Percentiles rank a stretch among this genome's conserved stretches.
Evolutionary conservation across 2,113 vertebrate genomes (phyloP).

Genomic region (Heptranchias perlo): DNA sequence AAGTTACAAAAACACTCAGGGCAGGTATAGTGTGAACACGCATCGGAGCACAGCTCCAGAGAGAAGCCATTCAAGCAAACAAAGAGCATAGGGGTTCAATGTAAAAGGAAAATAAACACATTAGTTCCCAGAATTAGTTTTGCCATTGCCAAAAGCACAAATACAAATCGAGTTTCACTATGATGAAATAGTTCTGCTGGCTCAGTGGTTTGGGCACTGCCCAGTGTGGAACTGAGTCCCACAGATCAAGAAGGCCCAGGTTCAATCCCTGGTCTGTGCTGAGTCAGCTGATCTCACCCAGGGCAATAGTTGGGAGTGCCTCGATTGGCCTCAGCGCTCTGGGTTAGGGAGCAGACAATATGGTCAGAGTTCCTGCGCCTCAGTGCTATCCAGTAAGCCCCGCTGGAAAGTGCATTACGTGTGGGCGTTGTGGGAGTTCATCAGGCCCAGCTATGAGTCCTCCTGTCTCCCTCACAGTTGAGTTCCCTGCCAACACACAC

Average conservation of each 20-base stretch:
- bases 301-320: background rate
- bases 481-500: background rate
- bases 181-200: background rate
- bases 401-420: background rate
- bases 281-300: background rate
- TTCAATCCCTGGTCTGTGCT: background rate
- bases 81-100: background rate
- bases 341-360: background rate
- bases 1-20: background rate
- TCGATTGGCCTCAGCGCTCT: background rate
- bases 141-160: background rate
- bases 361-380: background rate
- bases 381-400: background rate
- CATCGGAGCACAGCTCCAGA: background rate
- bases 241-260: background rate
- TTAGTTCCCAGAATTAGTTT: background rate
- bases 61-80: background rate
- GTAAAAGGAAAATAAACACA: background rate
- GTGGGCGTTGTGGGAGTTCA: background rate
- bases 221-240: background rate
- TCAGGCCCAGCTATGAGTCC: background rate
- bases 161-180: background rate
- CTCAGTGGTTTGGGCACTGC: background rate
- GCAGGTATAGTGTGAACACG: background rate
- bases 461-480: background rate